Evolutionary conservation across 2,888 invertebrate species (phyloP).

Genomic region (Drosophila kanekoi): DNA sequence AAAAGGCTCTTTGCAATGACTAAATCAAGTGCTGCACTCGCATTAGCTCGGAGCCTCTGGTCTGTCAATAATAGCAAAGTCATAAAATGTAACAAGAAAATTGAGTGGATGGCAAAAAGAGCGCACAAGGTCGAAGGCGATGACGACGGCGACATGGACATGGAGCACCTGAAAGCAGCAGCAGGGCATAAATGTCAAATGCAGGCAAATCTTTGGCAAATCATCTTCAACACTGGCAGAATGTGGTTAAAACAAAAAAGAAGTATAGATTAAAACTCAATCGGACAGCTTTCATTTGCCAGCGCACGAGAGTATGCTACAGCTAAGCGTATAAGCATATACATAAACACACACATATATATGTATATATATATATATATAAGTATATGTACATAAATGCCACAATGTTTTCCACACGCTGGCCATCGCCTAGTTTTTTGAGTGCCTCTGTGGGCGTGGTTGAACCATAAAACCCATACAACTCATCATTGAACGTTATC

Average conservation of each 20-base stretch:
- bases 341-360: not conserved
- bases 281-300: slow-evolving; percentile 23
- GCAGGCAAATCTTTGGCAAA: slow-evolving; percentile 64
- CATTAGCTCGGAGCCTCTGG: slow-evolving; percentile 5
- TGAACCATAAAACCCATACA: slow-evolving; percentile 22
- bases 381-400: not conserved
- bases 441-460: slow-evolving; percentile 18
- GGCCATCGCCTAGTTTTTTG: slow-evolving; percentile 11
- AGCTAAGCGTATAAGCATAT: not conserved
- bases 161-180: slow-evolving; percentile 16
- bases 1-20: slow-evolving; percentile 49
- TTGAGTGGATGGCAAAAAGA: slow-evolving; percentile 57
- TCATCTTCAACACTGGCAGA: slow-evolving; percentile 35
- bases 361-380: not conserved
- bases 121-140: slow-evolving; percentile 22
- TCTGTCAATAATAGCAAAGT: slow-evolving; percentile 63
- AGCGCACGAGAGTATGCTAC: slow-evolving; percentile 57
- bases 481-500: slow-evolving; percentile 35
- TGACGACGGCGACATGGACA: not conserved
- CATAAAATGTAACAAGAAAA: slow-evolving; percentile 72
- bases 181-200: slow-evolving; percentile 75
- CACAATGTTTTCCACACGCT: slow-evolving; percentile 22
- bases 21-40: slow-evolving; percentile 50
- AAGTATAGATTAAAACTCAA: slow-evolving; percentile 29
- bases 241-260: slow-evolving; percentile 37